phyloP scores from a whole-genome alignment of 2,888 invertebrate genomes.

The Epinotia demarniana region DNA sequence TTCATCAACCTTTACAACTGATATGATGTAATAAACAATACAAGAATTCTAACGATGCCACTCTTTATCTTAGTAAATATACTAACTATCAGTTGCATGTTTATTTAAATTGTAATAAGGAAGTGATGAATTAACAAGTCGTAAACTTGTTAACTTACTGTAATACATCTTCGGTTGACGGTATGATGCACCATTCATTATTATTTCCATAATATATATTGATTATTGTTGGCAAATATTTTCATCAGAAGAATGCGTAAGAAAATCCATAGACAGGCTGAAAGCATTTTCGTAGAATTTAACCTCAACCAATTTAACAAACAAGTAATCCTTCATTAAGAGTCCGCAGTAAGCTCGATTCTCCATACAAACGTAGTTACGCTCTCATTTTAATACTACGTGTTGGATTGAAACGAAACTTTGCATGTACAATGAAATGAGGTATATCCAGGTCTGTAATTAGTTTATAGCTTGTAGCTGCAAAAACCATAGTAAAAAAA shows the following conservation, averaged over 20 bases:
- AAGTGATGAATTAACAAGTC: conserved; percentile 53
- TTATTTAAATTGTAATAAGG: conserved; percentile 51
- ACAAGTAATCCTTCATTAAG: no score
- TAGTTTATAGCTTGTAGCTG: no score
- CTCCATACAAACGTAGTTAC: no score
- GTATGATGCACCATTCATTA: conserved; percentile 14
- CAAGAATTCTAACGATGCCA: conserved; percentile 7
- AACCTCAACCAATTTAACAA: no score
- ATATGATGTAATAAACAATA: conserved; percentile 14
- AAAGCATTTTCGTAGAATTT: background rate
- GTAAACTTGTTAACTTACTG: conserved; percentile 44
- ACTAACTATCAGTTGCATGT: conserved; percentile 4
- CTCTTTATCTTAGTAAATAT: conserved; percentile 30
- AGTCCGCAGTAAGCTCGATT: no score
- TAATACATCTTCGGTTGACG: conserved; percentile 12
- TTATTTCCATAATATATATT: background rate
- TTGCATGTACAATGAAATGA: no score
- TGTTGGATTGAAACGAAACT: no score
- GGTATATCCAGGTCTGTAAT: no score
- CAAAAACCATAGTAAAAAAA: no score
- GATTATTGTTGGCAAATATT: no score
- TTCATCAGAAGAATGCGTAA: no score
- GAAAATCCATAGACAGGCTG: background rate
- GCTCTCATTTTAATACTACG: no score
- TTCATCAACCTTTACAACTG: background rate